These are phyloP conservation scores for Nothocercus nigrocapillus DNA, from an alignment of 2,113 vertebrate genomes.

Conservation along the genomic window DNA sequence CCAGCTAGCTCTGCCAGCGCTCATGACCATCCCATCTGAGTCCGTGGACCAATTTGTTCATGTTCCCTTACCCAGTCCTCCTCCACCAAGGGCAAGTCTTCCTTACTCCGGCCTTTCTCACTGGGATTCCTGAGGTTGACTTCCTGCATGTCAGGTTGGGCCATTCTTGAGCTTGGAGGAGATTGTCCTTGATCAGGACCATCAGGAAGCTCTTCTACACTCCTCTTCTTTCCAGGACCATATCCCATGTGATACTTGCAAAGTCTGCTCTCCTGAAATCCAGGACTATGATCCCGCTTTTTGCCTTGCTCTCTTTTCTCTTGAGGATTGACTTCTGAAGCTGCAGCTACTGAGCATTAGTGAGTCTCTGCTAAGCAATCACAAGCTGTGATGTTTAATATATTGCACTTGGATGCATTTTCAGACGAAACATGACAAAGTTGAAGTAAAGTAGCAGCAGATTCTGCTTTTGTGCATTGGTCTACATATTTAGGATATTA, in stretches of 20 bases:
- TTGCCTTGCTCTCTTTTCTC: neutral
- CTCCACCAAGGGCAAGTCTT: neutral
- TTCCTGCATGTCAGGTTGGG: neutral
- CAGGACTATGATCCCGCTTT: neutral
- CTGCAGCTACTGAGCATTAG: neutral
- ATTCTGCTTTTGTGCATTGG: neutral
- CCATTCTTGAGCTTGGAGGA: neutral
- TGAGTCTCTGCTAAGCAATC: neutral
- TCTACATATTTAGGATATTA: neutral
- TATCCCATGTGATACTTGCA: neutral
- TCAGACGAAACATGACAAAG: neutral
- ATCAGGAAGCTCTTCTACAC: neutral
- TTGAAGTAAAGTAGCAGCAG: neutral
- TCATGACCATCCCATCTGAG: accelerated
- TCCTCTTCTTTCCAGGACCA: neutral
- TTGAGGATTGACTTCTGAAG: neutral
- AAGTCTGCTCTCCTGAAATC: neutral
- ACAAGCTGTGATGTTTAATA: neutral
- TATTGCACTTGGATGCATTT: neutral
- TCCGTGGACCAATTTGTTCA: neutral
- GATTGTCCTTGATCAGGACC: neutral
- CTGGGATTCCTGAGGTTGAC: neutral
- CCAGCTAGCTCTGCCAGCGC: neutral
- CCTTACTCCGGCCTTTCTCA: neutral
- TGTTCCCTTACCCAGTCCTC: neutral